These are phyloP conservation scores for Promerops cafer DNA, from an alignment of 2,113 vertebrate species.

Conservation along the genomic window DNA sequence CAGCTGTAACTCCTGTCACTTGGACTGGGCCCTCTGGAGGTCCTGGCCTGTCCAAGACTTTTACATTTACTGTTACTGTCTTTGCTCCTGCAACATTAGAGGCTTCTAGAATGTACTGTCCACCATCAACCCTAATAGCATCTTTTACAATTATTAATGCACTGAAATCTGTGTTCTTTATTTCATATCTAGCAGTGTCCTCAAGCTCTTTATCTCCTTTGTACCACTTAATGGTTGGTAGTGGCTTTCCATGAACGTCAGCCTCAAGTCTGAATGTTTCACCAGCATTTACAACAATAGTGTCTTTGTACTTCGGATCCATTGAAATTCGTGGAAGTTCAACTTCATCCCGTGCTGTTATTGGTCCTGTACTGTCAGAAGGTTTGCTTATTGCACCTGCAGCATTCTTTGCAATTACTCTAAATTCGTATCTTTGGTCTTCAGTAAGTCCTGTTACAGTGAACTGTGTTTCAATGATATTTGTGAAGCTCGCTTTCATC, in stretches of 20 bases:
- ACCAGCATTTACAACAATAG: constrained; percentile 87
- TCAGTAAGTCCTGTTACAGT: constrained; percentile 91
- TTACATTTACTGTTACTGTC: constrained; percentile 85
- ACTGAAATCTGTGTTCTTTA: constrained; percentile 89
- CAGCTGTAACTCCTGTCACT: constrained; percentile 85
- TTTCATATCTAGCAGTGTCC: constrained; percentile 85
- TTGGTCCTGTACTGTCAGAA: constrained; percentile 94
- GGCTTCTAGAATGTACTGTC: constrained; percentile 86
- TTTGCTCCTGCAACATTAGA: constrained; percentile 91
- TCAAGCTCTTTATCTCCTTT: constrained; percentile 89
- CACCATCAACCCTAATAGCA: constrained; percentile 86
- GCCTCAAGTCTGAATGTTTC: constrained; percentile 93
- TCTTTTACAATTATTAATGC: constrained; percentile 91
- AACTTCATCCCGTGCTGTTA: constrained; percentile 89
- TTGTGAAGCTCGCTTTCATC: constrained; percentile 96
- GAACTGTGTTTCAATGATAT: constrained; percentile 96
- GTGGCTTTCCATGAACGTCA: constrained; percentile 89
- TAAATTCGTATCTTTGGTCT: constrained; percentile 94
- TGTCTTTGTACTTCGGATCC: constrained; percentile 91
- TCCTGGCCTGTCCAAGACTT: constrained; percentile 90
- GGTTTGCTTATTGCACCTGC: constrained; percentile 91
- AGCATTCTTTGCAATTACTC: constrained; percentile 96
- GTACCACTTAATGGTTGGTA: constrained; percentile 90
- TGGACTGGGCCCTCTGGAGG: constrained; percentile 87
- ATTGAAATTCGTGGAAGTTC: constrained; percentile 93